Percentiles rank a stretch among this genome's conserved stretches.
phyloP scores from a whole-genome alignment of 2,888 invertebrate genomes.

The Pyrgus malvae region DNA sequence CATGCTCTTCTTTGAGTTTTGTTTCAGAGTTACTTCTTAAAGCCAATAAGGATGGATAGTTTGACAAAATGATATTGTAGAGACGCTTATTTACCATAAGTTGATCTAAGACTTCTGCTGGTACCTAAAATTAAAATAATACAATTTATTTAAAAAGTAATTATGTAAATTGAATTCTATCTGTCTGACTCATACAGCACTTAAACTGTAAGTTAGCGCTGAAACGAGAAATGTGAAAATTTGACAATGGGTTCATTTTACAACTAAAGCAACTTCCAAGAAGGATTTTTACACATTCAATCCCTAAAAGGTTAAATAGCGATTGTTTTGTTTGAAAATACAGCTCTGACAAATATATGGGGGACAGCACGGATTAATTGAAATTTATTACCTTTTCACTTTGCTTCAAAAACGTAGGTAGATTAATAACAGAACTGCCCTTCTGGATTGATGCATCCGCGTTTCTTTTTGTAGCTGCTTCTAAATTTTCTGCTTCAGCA shows the following conservation, averaged over 20 bases:
- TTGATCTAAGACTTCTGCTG: slow-evolving; percentile 86
- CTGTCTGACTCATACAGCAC: too few species aligned
- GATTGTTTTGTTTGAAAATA: too few species aligned
- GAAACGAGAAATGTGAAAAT: too few species aligned
- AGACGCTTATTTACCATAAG: slow-evolving; percentile 83
- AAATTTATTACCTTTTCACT: slow-evolving; percentile 87
- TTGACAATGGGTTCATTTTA: too few species aligned
- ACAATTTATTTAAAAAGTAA: neutral
- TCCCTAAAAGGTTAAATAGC: too few species aligned
- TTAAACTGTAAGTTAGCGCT: too few species aligned
- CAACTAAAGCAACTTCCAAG: too few species aligned
- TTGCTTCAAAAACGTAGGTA: slow-evolving; percentile 89
- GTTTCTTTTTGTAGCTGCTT: slow-evolving; percentile 71
- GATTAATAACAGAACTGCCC: slow-evolving; percentile 87
- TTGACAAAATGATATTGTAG: slow-evolving; percentile 86
- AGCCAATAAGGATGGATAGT: slow-evolving; percentile 86
- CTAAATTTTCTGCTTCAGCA: slow-evolving; percentile 73
- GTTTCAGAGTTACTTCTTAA: slow-evolving; percentile 85
- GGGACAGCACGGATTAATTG: too few species aligned
- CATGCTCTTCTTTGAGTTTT: slow-evolving; percentile 68
- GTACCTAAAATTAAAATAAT: slow-evolving; percentile 80
- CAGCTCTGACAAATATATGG: too few species aligned
- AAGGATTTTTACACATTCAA: too few species aligned
- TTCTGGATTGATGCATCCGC: slow-evolving; percentile 68
- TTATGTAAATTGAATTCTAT: neutral